Evolutionary conservation across 2,113 vertebrate genomes (phyloP).

Genomic region (Galemys pyrenaicus): DNA sequence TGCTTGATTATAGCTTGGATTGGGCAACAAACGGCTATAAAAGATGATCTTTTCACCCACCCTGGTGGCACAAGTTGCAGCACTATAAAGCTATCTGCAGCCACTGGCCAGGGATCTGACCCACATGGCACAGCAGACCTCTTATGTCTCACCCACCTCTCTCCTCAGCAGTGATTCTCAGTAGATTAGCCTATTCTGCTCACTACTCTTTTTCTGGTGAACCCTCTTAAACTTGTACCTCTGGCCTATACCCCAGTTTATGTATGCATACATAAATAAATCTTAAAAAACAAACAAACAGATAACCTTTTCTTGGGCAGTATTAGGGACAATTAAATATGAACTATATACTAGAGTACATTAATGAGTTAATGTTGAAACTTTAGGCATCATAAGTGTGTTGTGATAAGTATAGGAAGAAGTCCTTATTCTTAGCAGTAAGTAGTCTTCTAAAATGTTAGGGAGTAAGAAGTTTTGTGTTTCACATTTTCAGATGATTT

Average conservation of each 20-base stretch:
- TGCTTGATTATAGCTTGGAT: background rate
- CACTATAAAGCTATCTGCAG: too few relatives aligned
- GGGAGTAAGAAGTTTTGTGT: background rate
- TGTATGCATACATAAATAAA: too few relatives aligned
- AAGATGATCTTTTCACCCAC: constrained; percentile 14
- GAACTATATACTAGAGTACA: background rate
- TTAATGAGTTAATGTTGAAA: background rate
- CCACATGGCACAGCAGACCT: too few relatives aligned
- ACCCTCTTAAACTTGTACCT: too few relatives aligned
- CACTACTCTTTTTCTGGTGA: too few relatives aligned
- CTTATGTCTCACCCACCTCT: too few relatives aligned
- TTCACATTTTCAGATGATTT: background rate
- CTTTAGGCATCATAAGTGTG: background rate
- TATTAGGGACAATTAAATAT: background rate
- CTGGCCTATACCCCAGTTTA: too few relatives aligned
- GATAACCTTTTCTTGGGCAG: background rate
- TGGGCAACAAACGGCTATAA: background rate
- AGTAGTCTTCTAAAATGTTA: background rate
- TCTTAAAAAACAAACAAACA: too few relatives aligned
- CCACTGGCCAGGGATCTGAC: too few relatives aligned
- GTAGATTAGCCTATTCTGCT: too few relatives aligned
- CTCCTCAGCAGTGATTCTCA: too few relatives aligned
- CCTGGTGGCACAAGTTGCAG: too few relatives aligned
- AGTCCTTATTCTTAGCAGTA: background rate
- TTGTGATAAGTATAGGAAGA: background rate